Percentiles rank a stretch among this genome's conserved stretches.
These are phyloP conservation scores for Chlorops oryzae DNA, from an alignment of 1,140 invertebrate species.

Conservation along the genomic window DNA sequence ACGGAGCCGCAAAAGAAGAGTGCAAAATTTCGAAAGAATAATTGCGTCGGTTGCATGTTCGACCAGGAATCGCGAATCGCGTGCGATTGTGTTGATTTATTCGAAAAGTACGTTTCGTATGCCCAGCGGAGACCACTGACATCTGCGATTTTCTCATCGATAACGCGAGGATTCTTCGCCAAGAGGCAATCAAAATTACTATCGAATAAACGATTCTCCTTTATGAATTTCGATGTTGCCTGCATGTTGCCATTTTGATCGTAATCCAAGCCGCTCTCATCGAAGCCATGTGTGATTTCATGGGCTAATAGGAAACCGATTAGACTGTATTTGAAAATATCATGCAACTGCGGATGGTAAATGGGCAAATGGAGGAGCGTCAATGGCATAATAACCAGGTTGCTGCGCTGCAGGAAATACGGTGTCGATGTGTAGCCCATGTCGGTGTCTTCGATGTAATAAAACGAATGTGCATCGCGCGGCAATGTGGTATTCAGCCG, in stretches of 20 bases:
- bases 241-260: conserved; percentile 21
- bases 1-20: conserved; percentile 32
- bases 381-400: conserved; percentile 26
- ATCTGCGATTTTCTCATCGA: conserved; percentile 31
- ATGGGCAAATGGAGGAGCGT: conserved; percentile 29
- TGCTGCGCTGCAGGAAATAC: conserved; percentile 23
- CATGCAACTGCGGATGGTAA: conserved; percentile 19
- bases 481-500: conserved; percentile 4
- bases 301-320: conserved; percentile 35
- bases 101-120: conserved; percentile 23
- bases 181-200: conserved; percentile 19
- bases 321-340: conserved; percentile 30
- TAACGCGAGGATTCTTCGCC: conserved; percentile 17
- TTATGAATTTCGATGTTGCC: conserved; percentile 1
- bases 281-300: conserved; percentile 33
- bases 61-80: background rate
- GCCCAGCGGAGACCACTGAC: conserved; percentile 26
- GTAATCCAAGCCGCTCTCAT: conserved; percentile 10
- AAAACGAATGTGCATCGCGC: conserved; percentile 3
- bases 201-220: background rate
- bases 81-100: background rate
- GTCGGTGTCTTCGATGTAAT: conserved; percentile 15
- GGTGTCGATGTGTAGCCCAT: conserved; percentile 23
- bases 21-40: conserved; percentile 35
- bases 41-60: conserved; percentile 13